These are phyloP conservation scores for Labroides dimidiatus DNA, from an alignment of 2,797 vertebrate species.

Conservation along the genomic window DNA sequence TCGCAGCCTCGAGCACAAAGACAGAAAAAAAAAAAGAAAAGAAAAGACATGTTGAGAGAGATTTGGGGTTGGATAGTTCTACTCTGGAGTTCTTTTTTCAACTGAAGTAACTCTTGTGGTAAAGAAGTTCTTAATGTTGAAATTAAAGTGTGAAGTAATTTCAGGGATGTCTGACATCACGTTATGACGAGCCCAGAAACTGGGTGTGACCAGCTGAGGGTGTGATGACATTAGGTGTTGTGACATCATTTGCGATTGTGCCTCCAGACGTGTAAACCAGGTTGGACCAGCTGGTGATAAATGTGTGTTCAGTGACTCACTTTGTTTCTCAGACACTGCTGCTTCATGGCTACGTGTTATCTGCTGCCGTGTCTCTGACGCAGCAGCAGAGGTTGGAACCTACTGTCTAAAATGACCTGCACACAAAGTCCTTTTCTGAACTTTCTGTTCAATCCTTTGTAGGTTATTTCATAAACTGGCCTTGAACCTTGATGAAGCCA, in stretches of 20 bases:
- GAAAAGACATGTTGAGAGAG: too few species aligned
- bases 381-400: neutral
- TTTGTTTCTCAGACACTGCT: neutral
- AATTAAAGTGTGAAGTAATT: neutral
- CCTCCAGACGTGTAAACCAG: neutral
- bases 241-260: conserved; percentile 10
- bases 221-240: neutral
- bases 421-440: too few species aligned
- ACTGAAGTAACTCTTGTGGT: too few species aligned
- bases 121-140: neutral
- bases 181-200: neutral
- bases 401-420: neutral
- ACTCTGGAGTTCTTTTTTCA: too few species aligned
- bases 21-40: too few species aligned
- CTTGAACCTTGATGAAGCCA: too few species aligned
- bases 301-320: conserved; percentile 25
- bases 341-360: neutral
- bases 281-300: conserved; percentile 2
- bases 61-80: too few species aligned
- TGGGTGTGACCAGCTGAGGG: neutral
- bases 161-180: neutral
- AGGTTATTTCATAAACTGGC: too few species aligned
- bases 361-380: neutral
- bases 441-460: too few species aligned
- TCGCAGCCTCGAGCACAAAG: too few species aligned